Base-by-base conservation (phyloP, 1,140 invertebrate species). In the Apis laboriosa region DNA sequence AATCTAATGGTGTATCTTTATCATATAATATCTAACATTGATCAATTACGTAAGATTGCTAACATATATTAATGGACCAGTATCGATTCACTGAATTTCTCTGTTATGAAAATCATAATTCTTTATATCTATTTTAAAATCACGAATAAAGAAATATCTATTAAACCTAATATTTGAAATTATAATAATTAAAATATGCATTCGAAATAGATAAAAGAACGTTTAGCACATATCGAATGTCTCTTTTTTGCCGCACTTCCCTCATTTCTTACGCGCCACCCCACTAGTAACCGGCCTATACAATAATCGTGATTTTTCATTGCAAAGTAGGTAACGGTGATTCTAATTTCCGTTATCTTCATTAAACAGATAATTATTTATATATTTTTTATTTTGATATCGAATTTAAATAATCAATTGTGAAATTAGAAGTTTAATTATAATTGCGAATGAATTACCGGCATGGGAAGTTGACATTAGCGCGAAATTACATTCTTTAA, bases 41-140 rank as follows among this genome's bases (percentile, higher is more conserved):
- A 78, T 76, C 75, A 88, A 85, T 88, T 88, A 88, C 86, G 86
- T 88, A 88, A 88, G 86, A 84, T 77, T 51, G 7, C 49, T 9
- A 55, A 67, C 43, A 51, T 51, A 60, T 71, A 28, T 49, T 51
- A 21, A n/a, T 21, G 70, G 19, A 66, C 51, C 43, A 15, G 63
- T n/a, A 53, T 60, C 63, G 79, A 76, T 67, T 58, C n/a, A 56
- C 17, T 4, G 28, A 51, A 67, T 75, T 21, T 56, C 28, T 63
- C 60, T 51, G 28, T 24, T 63, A 19, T 9, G 8, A n/a, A 17
- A 28, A 13, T 67, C 21, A 9, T 15, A 15, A 4, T n/a, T 11
- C 43, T 34, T 74, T 9, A 0, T 5, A 8, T 21, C 5, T 51
- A 9, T 15, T 1, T 8, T 13, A 53, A 66, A 68, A 21, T 1